phyloP scores from a whole-genome alignment of 2,797 vertebrate species.

The Pangasius macronema region DNA sequence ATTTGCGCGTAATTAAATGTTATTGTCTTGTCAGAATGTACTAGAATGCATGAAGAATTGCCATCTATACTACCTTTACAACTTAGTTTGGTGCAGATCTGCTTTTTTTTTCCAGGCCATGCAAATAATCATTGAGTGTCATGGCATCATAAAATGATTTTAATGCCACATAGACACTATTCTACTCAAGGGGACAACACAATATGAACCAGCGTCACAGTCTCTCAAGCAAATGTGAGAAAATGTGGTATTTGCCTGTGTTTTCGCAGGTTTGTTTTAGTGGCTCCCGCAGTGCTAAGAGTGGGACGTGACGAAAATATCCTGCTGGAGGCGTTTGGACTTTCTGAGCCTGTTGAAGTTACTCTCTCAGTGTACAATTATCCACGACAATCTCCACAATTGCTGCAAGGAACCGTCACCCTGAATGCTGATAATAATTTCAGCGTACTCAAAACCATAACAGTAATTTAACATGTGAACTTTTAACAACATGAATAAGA shows the following conservation, averaged over 20 bases:
- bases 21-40: neutral
- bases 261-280: slow-evolving; percentile 65
- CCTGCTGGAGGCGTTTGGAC: slow-evolving; percentile 62
- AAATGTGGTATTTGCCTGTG: neutral
- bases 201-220: neutral
- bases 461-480: slow-evolving; percentile 57
- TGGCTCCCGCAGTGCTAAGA: slow-evolving; percentile 71
- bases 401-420: slow-evolving; percentile 43
- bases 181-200: neutral
- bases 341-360: slow-evolving; percentile 42
- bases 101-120: neutral
- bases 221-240: neutral
- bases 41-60: neutral
- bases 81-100: neutral
- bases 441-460: slow-evolving; percentile 60
- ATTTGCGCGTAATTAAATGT: neutral
- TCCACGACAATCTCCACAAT: fast-evolving
- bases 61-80: neutral
- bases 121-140: too few relatives aligned
- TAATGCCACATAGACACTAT: neutral
- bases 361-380: slow-evolving; percentile 58
- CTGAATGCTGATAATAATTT: slow-evolving; percentile 62
- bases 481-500: neutral
- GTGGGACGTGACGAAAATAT: slow-evolving; percentile 73
- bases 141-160: neutral